phyloP scores from a whole-genome alignment of 2,113 vertebrate species.

The Psilopogon haemacephalus region DNA sequence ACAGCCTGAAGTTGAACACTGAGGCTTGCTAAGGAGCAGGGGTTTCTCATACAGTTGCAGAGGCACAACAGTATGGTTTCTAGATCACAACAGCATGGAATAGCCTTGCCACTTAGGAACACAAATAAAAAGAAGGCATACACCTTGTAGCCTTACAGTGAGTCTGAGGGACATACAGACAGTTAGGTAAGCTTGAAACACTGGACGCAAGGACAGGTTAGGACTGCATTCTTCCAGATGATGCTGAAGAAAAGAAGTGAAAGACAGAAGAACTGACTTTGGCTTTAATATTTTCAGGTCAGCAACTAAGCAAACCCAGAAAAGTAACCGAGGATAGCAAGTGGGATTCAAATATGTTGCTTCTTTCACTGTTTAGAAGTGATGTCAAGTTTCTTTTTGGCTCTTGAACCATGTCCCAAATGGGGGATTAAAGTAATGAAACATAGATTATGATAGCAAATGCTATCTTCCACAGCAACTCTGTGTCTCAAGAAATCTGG shows the following conservation, averaged over 20 bases:
- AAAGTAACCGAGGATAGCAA: background rate
- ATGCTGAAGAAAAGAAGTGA: background rate
- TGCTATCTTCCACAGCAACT: background rate
- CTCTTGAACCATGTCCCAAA: background rate
- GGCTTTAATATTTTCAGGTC: background rate
- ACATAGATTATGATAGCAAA: background rate
- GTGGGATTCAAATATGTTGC: background rate
- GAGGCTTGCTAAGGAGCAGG: too few species aligned
- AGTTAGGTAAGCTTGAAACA: background rate
- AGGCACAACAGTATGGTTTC: too few species aligned
- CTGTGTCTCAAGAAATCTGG: background rate
- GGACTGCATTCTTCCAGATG: background rate
- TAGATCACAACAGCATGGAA: too few species aligned
- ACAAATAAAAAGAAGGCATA: too few species aligned
- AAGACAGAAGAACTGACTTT: background rate
- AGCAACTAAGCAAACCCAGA: background rate
- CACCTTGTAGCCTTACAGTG: too few species aligned
- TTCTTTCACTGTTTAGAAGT: background rate
- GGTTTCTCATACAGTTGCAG: too few species aligned
- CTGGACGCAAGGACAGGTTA: background rate
- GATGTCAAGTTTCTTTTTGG: background rate
- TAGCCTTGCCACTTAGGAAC: too few species aligned
- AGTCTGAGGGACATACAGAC: too few species aligned
- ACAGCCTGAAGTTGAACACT: too few species aligned
- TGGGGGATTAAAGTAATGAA: fast-evolving